Base-by-base conservation (phyloP, 2,113 vertebrate genomes). In the Microcebus griseorufus region DNA sequence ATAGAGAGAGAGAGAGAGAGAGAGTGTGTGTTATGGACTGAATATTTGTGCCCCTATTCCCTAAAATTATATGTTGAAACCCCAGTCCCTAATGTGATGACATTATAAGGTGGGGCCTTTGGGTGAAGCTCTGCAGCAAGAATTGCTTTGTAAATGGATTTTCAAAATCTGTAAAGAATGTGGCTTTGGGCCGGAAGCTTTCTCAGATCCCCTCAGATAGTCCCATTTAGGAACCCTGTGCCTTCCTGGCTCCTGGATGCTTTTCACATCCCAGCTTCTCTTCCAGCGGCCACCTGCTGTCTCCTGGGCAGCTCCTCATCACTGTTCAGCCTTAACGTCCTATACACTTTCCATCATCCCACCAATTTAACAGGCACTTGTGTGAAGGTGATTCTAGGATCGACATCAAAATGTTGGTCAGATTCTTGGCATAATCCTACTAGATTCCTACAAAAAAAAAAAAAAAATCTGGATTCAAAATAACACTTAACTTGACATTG, bases 131-230 rank as follows among this genome's bases (percentile, higher is more conserved):
- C 82, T 48, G 29, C 64, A n/a, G 78, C 87, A 93, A 88, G 72
- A 94, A 94, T 91, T 79, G 42, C 81, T 90, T 93, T 91, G 51
- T 90, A 72, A 96, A 62, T 51, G 70, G 88, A 87, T 89, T 96
- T 93, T 92, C 37, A 53, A 45, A 88, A 62, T 94, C 55, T 48
- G 25, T 62, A 32, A 20, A 72, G 39, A 79, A 79, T 58, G 88
- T 58, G 72, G 51, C 84, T 96, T 87, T 70, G 72, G 29, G 32
- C 62, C n/a, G 42, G 34, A 58, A 5, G 69, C 10, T 90, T 96
- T 60, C 70, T 75, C 70, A 42, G 39, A 58, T 29, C 0, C 5
- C 48, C 37, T 65, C 48, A 14, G 81, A 85, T 92, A 34, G 70
- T 79, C 27, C 48, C 60, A 64, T 5, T 34, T 20, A 58, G 58